Percentiles rank a stretch among this genome's conserved stretches.
Evolutionary conservation across 2,797 vertebrate genomes (phyloP).

Genomic region (Eupleurogrammus muticus): DNA sequence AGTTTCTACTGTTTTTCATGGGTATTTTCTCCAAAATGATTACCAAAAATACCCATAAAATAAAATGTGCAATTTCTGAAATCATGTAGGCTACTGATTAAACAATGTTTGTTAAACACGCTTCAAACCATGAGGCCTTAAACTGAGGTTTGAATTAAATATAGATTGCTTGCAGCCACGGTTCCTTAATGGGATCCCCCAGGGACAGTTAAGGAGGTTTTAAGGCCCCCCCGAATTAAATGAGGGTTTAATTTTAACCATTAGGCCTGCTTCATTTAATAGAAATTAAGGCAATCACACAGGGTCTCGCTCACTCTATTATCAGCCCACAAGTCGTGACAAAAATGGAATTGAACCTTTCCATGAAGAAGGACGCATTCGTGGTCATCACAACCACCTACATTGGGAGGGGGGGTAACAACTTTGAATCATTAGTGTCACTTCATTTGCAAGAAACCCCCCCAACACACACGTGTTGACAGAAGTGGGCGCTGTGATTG

Average conservation of each 20-base stretch:
- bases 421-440: conserved; percentile 14
- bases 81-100: no score
- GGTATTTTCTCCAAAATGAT: neutral
- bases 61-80: neutral
- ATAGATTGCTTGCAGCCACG: conserved; percentile 44
- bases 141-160: conserved; percentile 54
- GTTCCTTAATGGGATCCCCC: conserved; percentile 34
- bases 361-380: neutral
- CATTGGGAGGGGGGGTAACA: neutral
- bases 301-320: conserved; percentile 11
- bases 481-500: conserved; percentile 43
- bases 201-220: conserved; percentile 36
- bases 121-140: conserved; percentile 29
- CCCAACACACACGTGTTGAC: conserved; percentile 37
- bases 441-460: conserved; percentile 7
- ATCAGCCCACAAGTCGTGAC: neutral
- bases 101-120: no score
- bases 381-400: neutral
- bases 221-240: conserved; percentile 43
- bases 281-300: conserved; percentile 48
- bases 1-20: neutral
- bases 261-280: conserved; percentile 59
- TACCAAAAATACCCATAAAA: neutral
- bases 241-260: conserved; percentile 66
- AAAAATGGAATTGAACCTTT: neutral